Base-by-base conservation (phyloP, 2,113 vertebrate genomes). In the Etheostoma cragini region DNA sequence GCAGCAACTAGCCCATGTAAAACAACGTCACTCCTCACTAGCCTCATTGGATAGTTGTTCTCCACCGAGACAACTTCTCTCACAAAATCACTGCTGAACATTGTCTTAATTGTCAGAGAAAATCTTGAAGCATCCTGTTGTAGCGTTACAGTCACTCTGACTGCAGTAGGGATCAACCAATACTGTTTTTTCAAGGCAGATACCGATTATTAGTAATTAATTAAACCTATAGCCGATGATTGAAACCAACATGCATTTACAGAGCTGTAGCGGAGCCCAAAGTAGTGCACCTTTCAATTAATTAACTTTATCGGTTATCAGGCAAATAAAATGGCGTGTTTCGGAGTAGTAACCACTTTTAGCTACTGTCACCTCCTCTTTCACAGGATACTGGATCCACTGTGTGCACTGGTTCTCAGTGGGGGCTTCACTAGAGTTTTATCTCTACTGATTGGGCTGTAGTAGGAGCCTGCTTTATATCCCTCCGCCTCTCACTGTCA, bases 401-500 rank as follows among this genome's bases (percentile, higher is more conserved):
- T 81, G 87, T 73, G 62, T 70, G 13, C 24, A 17, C n/a, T 45
- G 2, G 50, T 53, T 19, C 49, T 83, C 66, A 35, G 30, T 60
- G 49, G 75, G n/a, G 26, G 35, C 35, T 57, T 82, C n/a, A 53
- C 30, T 63, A 19, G 30, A 21, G 62, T 61, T 78, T 46, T 8
- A 35, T 79, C 67, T 79, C 52, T 72, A 33, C 72, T 76, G 26
- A 53, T 26, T 65, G 50, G 68, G 33, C 72, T 81, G 66, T 26
- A 72, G 54, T 22, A 5, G 52, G 71, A 57, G 19, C 26, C 65
- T 35, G 53, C 17, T 69, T 79, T 53, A 52, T 62, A 81, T 78
- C 84, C 54, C 83, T 68, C 61, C 57, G 86, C 80, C 83, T 63
- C 65, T 50, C 21, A 12, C 81, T 94, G 93, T 93, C 93, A 92